phyloP scores from a whole-genome alignment of 2,113 vertebrate species.

The Myrmophylax atrothorax region DNA sequence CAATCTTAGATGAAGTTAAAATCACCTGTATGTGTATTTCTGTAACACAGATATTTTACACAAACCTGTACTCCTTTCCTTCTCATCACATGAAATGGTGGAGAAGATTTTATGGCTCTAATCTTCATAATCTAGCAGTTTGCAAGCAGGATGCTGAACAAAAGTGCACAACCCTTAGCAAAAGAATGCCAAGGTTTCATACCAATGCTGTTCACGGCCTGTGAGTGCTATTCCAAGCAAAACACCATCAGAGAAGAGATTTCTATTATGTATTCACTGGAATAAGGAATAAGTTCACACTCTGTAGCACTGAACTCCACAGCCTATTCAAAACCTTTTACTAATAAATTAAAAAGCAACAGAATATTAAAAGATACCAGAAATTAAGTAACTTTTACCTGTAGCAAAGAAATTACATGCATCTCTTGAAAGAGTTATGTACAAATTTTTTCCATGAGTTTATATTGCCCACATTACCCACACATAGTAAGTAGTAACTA shows the following conservation, averaged over 20 bases:
- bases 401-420: neutral
- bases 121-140: neutral
- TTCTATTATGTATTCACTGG: neutral
- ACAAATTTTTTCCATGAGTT: neutral
- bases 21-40: neutral
- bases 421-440: neutral
- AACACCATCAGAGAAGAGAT: neutral
- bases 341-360: neutral
- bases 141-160: neutral
- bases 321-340: neutral
- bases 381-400: neutral
- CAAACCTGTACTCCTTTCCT: neutral
- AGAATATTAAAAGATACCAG: neutral
- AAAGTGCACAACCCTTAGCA: neutral
- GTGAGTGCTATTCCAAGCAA: neutral
- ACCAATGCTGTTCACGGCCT: neutral
- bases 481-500: neutral
- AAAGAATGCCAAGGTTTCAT: neutral
- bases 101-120: neutral
- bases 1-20: neutral
- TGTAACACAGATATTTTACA: neutral
- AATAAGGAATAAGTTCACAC: neutral
- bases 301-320: neutral
- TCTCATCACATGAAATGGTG: neutral
- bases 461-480: fast-evolving